Base-by-base conservation (phyloP, 2,113 vertebrate species). In the Noturus placidus region DNA sequence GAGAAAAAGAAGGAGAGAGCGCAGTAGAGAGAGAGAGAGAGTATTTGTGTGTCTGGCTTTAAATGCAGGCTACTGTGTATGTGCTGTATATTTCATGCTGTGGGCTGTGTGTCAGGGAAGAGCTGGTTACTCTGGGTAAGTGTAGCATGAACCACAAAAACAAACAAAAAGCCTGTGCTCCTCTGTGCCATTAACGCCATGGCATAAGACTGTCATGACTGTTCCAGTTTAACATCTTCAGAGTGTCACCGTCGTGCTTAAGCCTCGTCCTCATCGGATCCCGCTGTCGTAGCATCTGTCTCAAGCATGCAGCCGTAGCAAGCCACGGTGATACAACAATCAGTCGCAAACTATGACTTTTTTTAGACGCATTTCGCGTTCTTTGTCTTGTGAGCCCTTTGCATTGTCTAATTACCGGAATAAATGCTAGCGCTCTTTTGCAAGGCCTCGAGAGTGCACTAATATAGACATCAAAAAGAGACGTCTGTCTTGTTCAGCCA, bases 71-170 rank as follows among this genome's bases (percentile, higher is more conserved):
- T 81, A 38, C 80, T 89, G 84, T 86, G 85, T 84, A 72, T 87
- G 84, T 82, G 90, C 84, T 89, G 81, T 77, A 89, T 88, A 82
- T 89, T 89, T 89, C 88, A 91, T 86, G 82, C 56, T 54, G 83
- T 87, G 52, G 79, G 74, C 79, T 19, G 61, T 76, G 83, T 88
- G 84, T 35, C 82, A 81, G 65, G 82, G 33, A 35, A n/a, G 87
- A 85, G 84, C 76, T 81, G 86, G 89, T 86, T 89, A 87, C 88
- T 90, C 72, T 78, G 69, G 63, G 57, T 46, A 86, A 69, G 42
- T 87, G 70, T 83, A 83, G 33, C 80, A 27, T 89, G 86, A 89
- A 84, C 86, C 69, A 87, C 82, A 90, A 86, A 54, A 74, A 50
- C 8, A 46, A 50, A 10, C 8, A 50, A 50, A 90, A 89, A 86